Conservation (phyloP, 2,888 invertebrate species). For the Chloroclysta siterata region DNA sequence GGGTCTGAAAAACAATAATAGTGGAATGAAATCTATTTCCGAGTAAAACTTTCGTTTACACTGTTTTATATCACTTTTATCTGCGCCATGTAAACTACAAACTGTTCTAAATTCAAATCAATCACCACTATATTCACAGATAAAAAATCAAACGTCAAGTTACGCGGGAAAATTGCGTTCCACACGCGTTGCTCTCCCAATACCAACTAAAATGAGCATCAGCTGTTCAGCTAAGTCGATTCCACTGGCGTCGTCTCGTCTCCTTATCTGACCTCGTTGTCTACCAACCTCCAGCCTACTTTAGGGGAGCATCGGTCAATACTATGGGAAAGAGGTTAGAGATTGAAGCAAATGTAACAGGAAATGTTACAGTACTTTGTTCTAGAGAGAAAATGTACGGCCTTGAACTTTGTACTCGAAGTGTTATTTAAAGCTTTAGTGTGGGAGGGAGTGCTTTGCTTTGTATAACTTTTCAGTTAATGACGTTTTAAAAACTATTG, state of each 20-base stretch:
- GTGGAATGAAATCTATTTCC: too few relatives aligned
- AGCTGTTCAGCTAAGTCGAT: constrained; percentile 77
- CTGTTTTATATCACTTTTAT: background rate
- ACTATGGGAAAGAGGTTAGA: constrained; percentile 34
- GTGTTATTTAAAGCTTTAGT: background rate
- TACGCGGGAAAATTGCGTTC: constrained; percentile 40
- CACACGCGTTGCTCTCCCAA: constrained; percentile 52
- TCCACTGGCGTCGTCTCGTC: constrained; percentile 78
- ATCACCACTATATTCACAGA: constrained; percentile 21
- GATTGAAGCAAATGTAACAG: constrained; percentile 18
- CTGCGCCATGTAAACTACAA: background rate
- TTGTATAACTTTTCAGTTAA: background rate
- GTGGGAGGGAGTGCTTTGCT: background rate
- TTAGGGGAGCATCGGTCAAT: constrained; percentile 44
- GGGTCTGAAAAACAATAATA: too few relatives aligned
- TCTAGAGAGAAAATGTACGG: background rate
- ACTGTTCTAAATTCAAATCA: constrained; percentile 14
- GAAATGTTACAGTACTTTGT: background rate
- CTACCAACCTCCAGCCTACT: constrained; percentile 55
- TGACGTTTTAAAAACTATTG: background rate
- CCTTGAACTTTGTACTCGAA: background rate
- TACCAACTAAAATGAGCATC: constrained; percentile 70
- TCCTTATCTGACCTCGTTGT: constrained; percentile 75
- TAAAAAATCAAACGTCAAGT: constrained; percentile 24
- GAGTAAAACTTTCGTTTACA: too few relatives aligned